Percentiles rank a stretch among this genome's conserved stretches.
Evolutionary conservation across 2,888 invertebrate species (phyloP).

Genomic region (Psylliodes chrysocephalus): DNA sequence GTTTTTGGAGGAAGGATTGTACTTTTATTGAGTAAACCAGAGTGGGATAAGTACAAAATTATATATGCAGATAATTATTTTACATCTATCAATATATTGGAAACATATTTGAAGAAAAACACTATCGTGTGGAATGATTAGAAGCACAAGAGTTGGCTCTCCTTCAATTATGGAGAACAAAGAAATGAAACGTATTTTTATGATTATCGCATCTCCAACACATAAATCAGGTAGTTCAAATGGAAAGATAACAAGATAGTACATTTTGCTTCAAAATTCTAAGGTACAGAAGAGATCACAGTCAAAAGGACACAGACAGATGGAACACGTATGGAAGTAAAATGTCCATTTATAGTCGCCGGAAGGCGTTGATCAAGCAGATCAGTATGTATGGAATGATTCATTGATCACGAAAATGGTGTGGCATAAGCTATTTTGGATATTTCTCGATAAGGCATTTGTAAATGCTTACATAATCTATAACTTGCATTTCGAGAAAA

Average conservation of each 20-base stretch:
- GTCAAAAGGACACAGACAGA: conserved; percentile 42
- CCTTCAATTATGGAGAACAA: background rate
- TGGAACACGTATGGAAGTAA: conserved; percentile 35
- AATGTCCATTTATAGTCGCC: conserved; percentile 27
- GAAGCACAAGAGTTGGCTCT: background rate
- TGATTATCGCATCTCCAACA: conserved; percentile 31
- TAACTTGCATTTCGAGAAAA: conserved; percentile 23
- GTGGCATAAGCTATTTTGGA: conserved; percentile 51
- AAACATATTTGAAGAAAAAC: conserved; percentile 31
- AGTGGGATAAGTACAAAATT: conserved; percentile 28
- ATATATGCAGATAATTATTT: conserved; percentile 33
- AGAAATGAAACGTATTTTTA: background rate
- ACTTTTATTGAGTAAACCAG: conserved; percentile 37
- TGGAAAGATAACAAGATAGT: conserved; percentile 36
- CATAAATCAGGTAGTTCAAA: conserved; percentile 29
- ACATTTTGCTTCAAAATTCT: conserved; percentile 41
- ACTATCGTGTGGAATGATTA: conserved; percentile 25
- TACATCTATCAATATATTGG: conserved; percentile 23
- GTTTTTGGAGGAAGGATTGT: conserved; percentile 47
- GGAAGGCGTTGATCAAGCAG: conserved; percentile 35
- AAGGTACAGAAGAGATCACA: conserved; percentile 41
- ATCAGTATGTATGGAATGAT: conserved; percentile 22
- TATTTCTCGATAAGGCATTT: conserved; percentile 27
- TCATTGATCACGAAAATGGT: conserved; percentile 44
- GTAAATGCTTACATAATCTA: conserved; percentile 21